These are phyloP conservation scores for Cerceris rybyensis DNA, from an alignment of 2,888 invertebrate species.

Conservation along the genomic window DNA sequence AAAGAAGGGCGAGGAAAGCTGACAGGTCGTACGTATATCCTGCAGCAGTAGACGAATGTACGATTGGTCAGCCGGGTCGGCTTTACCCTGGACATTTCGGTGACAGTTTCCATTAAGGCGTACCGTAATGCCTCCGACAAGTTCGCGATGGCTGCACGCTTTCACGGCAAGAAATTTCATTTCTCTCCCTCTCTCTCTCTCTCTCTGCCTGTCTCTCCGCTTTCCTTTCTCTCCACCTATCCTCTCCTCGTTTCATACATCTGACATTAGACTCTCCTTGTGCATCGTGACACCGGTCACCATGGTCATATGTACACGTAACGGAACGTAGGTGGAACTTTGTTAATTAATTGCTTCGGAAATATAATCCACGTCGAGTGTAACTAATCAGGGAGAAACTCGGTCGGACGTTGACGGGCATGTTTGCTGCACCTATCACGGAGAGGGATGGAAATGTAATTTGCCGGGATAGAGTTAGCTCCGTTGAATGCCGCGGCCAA, in stretches of 20 bases:
- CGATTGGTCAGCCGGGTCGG: slow-evolving; percentile 44
- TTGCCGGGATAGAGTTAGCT: slow-evolving; percentile 72
- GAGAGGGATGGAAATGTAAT: slow-evolving; percentile 74
- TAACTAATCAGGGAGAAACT: slow-evolving; percentile 72
- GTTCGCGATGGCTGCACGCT: slow-evolving; percentile 28
- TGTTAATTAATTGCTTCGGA: slow-evolving; percentile 72
- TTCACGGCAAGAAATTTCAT: slow-evolving; percentile 56
- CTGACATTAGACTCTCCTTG: neutral
- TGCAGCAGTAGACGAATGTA: slow-evolving; percentile 36
- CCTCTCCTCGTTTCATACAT: slow-evolving; percentile 1
- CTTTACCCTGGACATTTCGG: slow-evolving; percentile 43
- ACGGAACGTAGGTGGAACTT: slow-evolving; percentile 52
- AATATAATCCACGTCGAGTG: slow-evolving; percentile 69
- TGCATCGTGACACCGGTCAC: slow-evolving; percentile 29
- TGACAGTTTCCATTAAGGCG: slow-evolving; percentile 61
- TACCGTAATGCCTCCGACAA: slow-evolving; percentile 37
- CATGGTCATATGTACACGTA: slow-evolving; percentile 35
- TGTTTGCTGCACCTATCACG: slow-evolving; percentile 74
- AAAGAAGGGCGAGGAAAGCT: slow-evolving; percentile 26
- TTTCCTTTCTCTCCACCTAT: neutral
- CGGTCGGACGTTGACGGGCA: slow-evolving; percentile 73
- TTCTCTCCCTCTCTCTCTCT: slow-evolving; percentile 14
- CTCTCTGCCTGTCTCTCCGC: neutral
- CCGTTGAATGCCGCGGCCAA: slow-evolving; percentile 68
- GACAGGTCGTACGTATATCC: neutral